Conservation (phyloP, 2,113 vertebrate genomes). For the Dunckerocampus dactyliophorus region DNA sequence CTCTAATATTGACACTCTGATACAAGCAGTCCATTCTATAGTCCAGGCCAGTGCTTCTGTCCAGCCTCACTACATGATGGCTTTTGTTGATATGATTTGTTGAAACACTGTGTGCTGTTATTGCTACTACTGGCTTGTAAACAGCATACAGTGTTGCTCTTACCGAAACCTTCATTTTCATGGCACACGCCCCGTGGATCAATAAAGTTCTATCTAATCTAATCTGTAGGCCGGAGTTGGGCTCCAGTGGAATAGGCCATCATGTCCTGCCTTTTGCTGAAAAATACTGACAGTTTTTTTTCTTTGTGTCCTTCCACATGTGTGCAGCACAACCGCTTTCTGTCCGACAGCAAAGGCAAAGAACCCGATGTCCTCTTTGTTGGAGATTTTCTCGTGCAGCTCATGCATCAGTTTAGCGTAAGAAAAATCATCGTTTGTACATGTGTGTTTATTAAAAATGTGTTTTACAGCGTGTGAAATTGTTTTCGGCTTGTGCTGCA, state of each 20-base stretch:
- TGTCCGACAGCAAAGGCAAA: conserved; percentile 85
- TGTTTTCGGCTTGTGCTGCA: conserved; percentile 45
- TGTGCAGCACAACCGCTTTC: conserved; percentile 81
- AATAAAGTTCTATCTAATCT: no score
- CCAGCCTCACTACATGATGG: no score
- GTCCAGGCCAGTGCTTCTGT: no score
- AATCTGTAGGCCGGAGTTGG: no score
- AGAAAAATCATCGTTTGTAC: conserved; percentile 9
- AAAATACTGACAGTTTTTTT: background rate
- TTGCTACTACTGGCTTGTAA: no score
- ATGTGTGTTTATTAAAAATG: background rate
- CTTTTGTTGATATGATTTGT: no score
- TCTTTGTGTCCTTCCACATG: conserved; percentile 8
- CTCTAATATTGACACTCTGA: no score
- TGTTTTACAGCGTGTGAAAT: background rate
- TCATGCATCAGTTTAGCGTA: conserved; percentile 88
- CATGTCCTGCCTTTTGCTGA: background rate
- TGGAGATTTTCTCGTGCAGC: conserved; percentile 83
- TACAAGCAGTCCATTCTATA: no score
- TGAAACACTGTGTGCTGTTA: no score
- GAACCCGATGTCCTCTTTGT: conserved; percentile 87
- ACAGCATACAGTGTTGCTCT: no score
- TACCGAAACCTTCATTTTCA: no score
- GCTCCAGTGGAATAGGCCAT: background rate
- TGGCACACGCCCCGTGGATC: no score